Evolutionary conservation across 1,140 invertebrate species (phyloP).

Genomic region (Piezodorus guildinii): DNA sequence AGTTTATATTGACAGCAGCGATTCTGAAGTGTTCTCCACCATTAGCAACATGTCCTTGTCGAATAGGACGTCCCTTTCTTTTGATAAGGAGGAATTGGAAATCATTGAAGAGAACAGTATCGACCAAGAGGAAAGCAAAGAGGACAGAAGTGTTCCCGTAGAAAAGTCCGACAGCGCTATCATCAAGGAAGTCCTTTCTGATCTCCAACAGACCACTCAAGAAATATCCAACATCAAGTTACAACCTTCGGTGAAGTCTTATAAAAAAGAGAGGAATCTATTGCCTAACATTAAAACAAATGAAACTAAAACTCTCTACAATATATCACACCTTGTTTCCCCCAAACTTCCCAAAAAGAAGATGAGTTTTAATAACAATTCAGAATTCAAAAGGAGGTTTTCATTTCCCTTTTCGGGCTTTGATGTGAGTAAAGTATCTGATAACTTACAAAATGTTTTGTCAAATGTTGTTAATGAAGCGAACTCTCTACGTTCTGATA

Average conservation of each 20-base stretch:
- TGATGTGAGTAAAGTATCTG: background rate
- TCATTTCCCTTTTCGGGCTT: background rate
- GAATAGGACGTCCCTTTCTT: background rate
- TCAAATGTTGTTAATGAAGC: no score
- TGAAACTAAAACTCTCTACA: no score
- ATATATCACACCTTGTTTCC: no score
- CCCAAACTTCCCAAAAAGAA: no score
- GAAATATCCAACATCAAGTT: slow-evolving; percentile 6
- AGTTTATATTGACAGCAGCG: slow-evolving; percentile 23
- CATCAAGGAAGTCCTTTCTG: slow-evolving; percentile 8
- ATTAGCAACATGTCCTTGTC: background rate
- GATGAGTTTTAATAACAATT: no score
- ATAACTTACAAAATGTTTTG: no score
- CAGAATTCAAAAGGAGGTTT: background rate
- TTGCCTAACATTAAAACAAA: no score
- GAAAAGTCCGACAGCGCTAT: background rate
- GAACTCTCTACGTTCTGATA: no score
- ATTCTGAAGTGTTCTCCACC: slow-evolving; percentile 18
- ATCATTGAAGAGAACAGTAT: background rate
- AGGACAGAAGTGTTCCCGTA: no score
- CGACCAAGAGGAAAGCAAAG: background rate
- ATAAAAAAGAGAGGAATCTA: no score
- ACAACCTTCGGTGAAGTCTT: background rate
- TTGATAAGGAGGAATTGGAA: background rate
- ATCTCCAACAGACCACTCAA: slow-evolving; percentile 13